Evolutionary conservation across 2,113 vertebrate species (phyloP), one percentile per base, ranked within the genome.

Genomic region (Amblyopsis rosae): DNA sequence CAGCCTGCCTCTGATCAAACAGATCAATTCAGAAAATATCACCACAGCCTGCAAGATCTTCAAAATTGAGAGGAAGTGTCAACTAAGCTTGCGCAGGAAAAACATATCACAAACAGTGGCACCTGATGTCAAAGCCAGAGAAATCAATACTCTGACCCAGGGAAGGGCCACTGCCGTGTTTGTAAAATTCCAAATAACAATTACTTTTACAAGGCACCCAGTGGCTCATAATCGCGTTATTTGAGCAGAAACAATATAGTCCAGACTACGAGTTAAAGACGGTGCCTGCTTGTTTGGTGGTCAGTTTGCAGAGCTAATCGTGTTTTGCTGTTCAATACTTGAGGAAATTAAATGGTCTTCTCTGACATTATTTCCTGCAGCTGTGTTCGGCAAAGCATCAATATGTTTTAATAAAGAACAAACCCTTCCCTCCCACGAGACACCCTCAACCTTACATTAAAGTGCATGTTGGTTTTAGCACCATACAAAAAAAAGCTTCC

Each of bases 111-210:
- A 66, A 82, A 86, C 80, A 69, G 65, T 63, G 59, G 70, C 72
- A 75, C 50, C 80, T 79, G 79, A 80, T 85, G 83, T 77, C 77
- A 59, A 26, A 75, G 46, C 26, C 1, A 61, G 0, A 56, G 11
- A 60, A 84, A 89, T 87, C 87, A 83, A 90, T 90, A 86, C 56
- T 15, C 46, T 81, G 83, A 90, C 85, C 88, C 72, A 73, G 12
- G 69, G 80, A 76, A 71, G 59, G 67, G 63, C 77, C 67, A 56
- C 72, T 73, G 84, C 81, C 76, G 70, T 69, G 58, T 80, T 68
- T 71, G 66, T 84, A 76, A 88, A 89, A 90, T 82, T 77, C 72
- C 85, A 87, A 88, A 83, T 82, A 85, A 84, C 84, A 88, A 86
- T 87, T 79, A 75, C 81, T 80, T 79, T 79, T 82, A 82, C 83